Conservation (phyloP, 2,113 vertebrate genomes). For the Todiramphus saurophagus region DNA sequence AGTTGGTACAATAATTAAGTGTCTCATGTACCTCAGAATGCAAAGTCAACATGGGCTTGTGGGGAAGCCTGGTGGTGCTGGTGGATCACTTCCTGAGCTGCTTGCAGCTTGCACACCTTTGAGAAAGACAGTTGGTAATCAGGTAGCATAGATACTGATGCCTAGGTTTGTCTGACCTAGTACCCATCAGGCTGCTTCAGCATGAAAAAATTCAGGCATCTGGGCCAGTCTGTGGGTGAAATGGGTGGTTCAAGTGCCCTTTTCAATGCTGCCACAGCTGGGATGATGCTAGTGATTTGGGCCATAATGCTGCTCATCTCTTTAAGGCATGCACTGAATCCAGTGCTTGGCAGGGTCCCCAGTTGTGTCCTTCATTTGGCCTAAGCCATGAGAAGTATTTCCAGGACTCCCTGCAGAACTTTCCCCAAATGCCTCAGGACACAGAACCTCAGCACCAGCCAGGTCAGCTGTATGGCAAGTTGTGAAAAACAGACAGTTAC, state of each 20-base stretch:
- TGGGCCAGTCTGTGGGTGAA: not conserved
- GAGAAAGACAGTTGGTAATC: not conserved
- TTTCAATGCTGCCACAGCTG: not conserved
- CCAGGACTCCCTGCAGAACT: not conserved
- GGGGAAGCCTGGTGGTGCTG: not conserved
- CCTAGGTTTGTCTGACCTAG: not conserved
- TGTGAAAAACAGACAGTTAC: too few species aligned
- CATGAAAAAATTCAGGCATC: not conserved
- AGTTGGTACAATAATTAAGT: not conserved
- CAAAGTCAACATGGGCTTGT: not conserved
- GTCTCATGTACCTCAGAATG: not conserved
- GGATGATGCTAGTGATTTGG: not conserved
- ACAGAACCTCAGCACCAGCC: not conserved
- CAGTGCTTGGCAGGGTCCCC: not conserved
- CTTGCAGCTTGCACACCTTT: rapidly evolving
- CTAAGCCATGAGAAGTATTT: not conserved
- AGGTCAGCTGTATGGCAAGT: not conserved
- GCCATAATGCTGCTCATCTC: not conserved
- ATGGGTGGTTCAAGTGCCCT: not conserved
- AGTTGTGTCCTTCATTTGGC: not conserved
- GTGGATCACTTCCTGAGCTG: not conserved
- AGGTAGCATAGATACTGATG: too few species aligned
- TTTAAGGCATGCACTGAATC: rapidly evolving
- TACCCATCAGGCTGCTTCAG: not conserved
- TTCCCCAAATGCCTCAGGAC: rapidly evolving